These are phyloP conservation scores for Lepeophtheirus nordmannii DNA, from an alignment of 2,888 invertebrate species.

Conservation along the genomic window DNA sequence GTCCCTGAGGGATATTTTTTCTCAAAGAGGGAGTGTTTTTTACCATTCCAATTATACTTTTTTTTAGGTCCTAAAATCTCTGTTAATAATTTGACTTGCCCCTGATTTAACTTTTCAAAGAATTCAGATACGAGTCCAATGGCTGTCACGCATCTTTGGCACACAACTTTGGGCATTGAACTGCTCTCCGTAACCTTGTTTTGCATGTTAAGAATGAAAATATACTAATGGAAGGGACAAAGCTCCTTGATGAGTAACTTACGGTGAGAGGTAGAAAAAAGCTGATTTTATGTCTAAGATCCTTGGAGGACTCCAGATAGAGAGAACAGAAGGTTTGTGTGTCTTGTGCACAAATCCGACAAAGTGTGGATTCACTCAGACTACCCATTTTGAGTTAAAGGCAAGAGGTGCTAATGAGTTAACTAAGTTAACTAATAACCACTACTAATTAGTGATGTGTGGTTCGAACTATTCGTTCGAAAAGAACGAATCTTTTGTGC, in stretches of 20 bases:
- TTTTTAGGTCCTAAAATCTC: not conserved
- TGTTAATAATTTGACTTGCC: not conserved
- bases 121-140: not conserved
- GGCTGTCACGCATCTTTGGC: not conserved
- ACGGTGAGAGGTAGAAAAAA: not conserved
- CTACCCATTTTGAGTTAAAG: not conserved
- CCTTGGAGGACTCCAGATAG: not conserved
- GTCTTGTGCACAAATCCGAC: not conserved
- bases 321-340: not conserved
- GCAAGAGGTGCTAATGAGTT: no score
- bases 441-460: no score
- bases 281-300: not conserved
- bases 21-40: not conserved
- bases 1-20: not conserved
- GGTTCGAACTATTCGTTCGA: no score
- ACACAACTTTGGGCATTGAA: not conserved
- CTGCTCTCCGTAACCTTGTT: not conserved
- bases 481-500: no score
- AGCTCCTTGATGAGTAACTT: not conserved
- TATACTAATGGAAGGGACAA: not conserved
- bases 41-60: not conserved
- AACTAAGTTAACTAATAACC: no score
- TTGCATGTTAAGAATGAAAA: no score
- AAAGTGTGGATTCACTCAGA: not conserved
- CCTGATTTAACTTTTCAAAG: not conserved